Evolutionary conservation across 2,797 vertebrate species (phyloP).

Genomic region (Distichodus sexfasciatus): DNA sequence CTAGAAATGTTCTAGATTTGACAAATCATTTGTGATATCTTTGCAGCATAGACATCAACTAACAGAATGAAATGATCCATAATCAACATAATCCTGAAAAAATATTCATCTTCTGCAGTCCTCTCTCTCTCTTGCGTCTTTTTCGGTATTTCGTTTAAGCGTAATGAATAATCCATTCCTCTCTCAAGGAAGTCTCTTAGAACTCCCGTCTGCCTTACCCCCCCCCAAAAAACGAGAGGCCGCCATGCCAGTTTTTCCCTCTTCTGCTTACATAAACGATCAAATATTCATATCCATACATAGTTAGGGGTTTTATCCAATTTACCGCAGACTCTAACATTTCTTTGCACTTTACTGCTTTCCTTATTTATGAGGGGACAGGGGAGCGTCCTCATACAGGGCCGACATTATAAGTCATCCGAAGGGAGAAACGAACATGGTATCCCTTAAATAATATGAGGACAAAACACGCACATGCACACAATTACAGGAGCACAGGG

Average conservation of each 20-base stretch:
- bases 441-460: conserved; percentile 15
- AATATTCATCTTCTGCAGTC: conserved; percentile 23
- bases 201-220: conserved; percentile 34
- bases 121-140: conserved; percentile 10
- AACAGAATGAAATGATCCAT: conserved; percentile 5
- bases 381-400: conserved; percentile 58
- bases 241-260: conserved; percentile 43
- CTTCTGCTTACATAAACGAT: conserved; percentile 69
- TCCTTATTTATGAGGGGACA: conserved; percentile 76
- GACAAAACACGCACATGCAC: not conserved
- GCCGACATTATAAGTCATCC: conserved; percentile 66
- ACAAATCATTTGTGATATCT: conserved; percentile 29
- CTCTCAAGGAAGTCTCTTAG: conserved; percentile 40
- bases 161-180: conserved; percentile 46
- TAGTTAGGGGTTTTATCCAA: conserved; percentile 49
- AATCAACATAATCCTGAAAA: conserved; percentile 36
- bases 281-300: conserved; percentile 76
- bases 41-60: conserved; percentile 11
- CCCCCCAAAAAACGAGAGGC: conserved; percentile 53
- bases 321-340: conserved; percentile 68
- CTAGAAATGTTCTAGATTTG: conserved; percentile 11
- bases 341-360: conserved; percentile 80
- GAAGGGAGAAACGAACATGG: conserved; percentile 49
- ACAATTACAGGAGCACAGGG: conserved; percentile 15
- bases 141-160: conserved; percentile 37